These are phyloP conservation scores for Pocota personata DNA, from an alignment of 2,888 invertebrate species.

Conservation along the genomic window DNA sequence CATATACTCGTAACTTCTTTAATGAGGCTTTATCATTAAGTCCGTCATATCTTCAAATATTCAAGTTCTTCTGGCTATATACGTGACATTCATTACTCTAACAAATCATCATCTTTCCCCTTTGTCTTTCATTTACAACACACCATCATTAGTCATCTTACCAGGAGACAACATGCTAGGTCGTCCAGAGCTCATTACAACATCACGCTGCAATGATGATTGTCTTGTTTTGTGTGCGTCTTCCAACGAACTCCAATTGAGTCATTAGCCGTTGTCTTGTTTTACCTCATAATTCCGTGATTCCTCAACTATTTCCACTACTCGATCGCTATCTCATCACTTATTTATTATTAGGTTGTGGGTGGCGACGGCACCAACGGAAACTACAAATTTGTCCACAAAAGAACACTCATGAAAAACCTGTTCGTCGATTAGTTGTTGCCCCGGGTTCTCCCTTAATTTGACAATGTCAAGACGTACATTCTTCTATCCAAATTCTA, in stretches of 20 bases:
- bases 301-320: constrained; percentile 30
- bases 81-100: constrained; percentile 3
- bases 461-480: constrained; percentile 33
- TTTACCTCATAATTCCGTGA: constrained; percentile 51
- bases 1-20: background rate
- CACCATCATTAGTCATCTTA: constrained; percentile 39
- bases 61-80: background rate
- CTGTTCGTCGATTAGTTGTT: constrained; percentile 24
- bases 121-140: background rate
- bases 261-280: constrained; percentile 53
- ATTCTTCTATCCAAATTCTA: background rate
- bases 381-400: constrained; percentile 39
- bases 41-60: background rate
- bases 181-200: constrained; percentile 37
- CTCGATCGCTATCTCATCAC: constrained; percentile 15
- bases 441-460: constrained; percentile 20
- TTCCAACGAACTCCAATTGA: constrained; percentile 57
- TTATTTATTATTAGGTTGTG: constrained; percentile 19
- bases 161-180: constrained; percentile 8
- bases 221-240: constrained; percentile 13
- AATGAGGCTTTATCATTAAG: background rate
- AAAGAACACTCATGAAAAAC: constrained; percentile 23
- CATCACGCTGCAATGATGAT: constrained; percentile 32
- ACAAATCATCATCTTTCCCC: constrained; percentile 4
- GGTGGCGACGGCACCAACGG: constrained; percentile 41